Conservation (phyloP, 2,888 invertebrate species). For the Flexamia atlantica region DNA sequence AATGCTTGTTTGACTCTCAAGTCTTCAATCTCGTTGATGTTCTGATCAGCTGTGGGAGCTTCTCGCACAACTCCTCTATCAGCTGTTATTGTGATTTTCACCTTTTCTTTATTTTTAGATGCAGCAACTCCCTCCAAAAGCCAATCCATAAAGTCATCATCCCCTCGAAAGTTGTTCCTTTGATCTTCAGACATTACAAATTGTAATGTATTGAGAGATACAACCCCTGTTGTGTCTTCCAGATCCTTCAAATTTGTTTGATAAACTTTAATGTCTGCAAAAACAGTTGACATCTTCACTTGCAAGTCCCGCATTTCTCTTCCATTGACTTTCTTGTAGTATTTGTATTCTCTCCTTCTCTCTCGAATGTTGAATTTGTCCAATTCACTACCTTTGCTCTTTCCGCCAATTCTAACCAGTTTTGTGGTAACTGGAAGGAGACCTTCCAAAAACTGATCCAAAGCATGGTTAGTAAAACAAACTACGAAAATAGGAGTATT, state of each 20-base stretch:
- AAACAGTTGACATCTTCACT: conserved; percentile 39
- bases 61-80: conserved; percentile 54
- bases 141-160: conserved; percentile 58
- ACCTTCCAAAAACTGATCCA: conserved; percentile 91
- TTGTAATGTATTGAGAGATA: conserved; percentile 53
- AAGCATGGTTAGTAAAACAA: conserved; percentile 91
- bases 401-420: conserved; percentile 82
- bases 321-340: conserved; percentile 32
- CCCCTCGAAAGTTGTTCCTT: conserved; percentile 11
- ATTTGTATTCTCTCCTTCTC: conserved; percentile 45
- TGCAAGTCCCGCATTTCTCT: conserved; percentile 14
- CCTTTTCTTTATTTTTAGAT: conserved; percentile 7
- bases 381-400: conserved; percentile 60
- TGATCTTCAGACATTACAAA: conserved; percentile 12
- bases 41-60: not conserved
- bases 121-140: conserved; percentile 38
- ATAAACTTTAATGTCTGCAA: conserved; percentile 36
- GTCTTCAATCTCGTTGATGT: conserved; percentile 31
- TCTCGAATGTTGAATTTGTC: conserved; percentile 56
- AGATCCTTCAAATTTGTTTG: conserved; percentile 44
- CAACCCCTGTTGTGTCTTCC: conserved; percentile 45
- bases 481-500: conserved; percentile 85
- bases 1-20: conserved; percentile 50
- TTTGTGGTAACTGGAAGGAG: conserved; percentile 78
- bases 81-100: conserved; percentile 52